phyloP scores from a whole-genome alignment of 2,113 vertebrate genomes.

The Centrocercus urophasianus region DNA sequence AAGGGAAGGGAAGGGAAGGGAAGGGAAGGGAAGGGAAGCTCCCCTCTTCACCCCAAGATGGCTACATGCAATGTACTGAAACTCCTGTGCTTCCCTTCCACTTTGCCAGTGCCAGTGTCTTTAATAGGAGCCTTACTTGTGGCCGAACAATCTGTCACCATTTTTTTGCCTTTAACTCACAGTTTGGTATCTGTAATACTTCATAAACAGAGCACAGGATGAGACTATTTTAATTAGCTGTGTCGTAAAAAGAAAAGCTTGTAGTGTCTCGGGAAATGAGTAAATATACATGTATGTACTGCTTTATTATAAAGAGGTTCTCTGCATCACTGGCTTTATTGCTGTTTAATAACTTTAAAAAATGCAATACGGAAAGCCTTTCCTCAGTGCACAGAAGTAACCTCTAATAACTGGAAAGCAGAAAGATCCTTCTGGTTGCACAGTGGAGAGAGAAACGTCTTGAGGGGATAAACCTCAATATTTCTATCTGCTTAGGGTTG shows the following conservation, averaged over 20 bases:
- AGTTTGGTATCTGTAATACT: neutral
- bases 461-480: neutral
- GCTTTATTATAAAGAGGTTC: neutral
- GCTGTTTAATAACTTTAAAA: neutral
- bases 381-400: neutral
- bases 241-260: neutral
- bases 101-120: neutral
- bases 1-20: neutral
- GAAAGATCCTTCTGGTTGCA: neutral
- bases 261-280: neutral
- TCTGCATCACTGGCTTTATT: neutral
- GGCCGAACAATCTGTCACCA: neutral
- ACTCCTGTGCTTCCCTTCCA: neutral
- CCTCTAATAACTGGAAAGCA: neutral
- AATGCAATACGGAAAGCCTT: neutral
- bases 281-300: neutral
- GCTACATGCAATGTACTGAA: neutral
- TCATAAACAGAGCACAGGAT: neutral
- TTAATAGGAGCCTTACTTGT: neutral
- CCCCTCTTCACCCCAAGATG: neutral
- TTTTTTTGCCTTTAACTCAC: neutral
- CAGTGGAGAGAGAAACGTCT: neutral
- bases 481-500: neutral
- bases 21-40: neutral
- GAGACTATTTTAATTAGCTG: conserved; percentile 36